Base-by-base conservation (phyloP, 2,113 vertebrate genomes). In the Platichthys flesus region DNA sequence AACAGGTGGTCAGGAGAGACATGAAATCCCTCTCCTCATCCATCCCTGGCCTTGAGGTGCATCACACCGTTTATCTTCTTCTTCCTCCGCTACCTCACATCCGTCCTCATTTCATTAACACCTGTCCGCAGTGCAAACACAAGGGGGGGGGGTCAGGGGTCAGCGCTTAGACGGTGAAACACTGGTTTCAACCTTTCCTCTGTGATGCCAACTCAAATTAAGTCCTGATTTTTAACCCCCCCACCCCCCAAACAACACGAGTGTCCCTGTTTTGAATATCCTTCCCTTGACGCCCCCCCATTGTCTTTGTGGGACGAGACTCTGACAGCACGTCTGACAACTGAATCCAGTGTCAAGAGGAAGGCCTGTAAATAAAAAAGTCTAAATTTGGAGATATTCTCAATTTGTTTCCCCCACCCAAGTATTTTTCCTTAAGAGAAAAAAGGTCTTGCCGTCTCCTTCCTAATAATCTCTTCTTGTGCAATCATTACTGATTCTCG, bases 1-100 rank as follows among this genome's bases (percentile, higher is more conserved):
- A 82, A 88, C 85, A 87, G 45, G 63, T 84, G 78, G 82, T 86
- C 84, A 86, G 74, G 67, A 84, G 76, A 87, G 84, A 78, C 75
- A 72, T 60, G 24, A 80, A 85, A 67, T 81, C 86, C 84, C 74
- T 85, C 57, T 62, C 69, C 82, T 80, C 88, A 89, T 88, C 76
- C 73, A 68, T 80, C 58, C 23, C 54, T 26, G 75, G 83, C 79
- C 85, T 78, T 72, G 69, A 83, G 74, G 55, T 70, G 58, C 63
- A 68, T 74, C 47, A 40, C 23, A 69, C 57, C 64, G 16, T 78
- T 82, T 77, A 84, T 76, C 82, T 84, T 78, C 82, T 77, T 78
- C 84, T 77, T 77, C 72, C 67, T 20, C 35, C 14, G 5, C 69
- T 56, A 18, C 69, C 72, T 62, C 73, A 58, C 83, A 79, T 84